phyloP scores from a whole-genome alignment of 1,140 invertebrate species.

The Drosophila takahashii region DNA sequence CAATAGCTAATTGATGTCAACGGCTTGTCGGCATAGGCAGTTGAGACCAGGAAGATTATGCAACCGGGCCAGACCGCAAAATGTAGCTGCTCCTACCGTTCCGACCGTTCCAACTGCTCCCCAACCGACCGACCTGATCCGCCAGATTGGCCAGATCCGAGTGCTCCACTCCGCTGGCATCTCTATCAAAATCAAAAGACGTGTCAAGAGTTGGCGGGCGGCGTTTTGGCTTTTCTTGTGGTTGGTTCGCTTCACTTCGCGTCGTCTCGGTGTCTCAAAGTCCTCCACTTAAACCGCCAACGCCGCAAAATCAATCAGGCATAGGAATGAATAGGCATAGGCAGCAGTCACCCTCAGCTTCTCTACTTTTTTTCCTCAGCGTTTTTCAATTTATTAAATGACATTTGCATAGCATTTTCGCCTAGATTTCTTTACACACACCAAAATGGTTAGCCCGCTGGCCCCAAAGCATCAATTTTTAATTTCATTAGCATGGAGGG shows the following conservation, averaged over 20 bases:
- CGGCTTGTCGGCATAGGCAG: slow-evolving; percentile 51
- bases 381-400: slow-evolving; percentile 81
- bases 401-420: slow-evolving; percentile 69
- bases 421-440: slow-evolving; percentile 48
- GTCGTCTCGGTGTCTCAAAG: slow-evolving; percentile 42
- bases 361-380: slow-evolving; percentile 1
- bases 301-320: slow-evolving; percentile 79
- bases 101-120: slow-evolving; percentile 27
- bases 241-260: slow-evolving; percentile 6
- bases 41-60: slow-evolving; percentile 77
- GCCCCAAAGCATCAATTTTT: slow-evolving; percentile 82
- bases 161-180: slow-evolving; percentile 16
- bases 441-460: slow-evolving; percentile 30
- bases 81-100: slow-evolving; percentile 29
- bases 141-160: slow-evolving; percentile 8
- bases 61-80: slow-evolving; percentile 70
- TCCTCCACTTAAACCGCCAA: slow-evolving; percentile 49
- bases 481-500: slow-evolving; percentile 77
- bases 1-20: slow-evolving; percentile 76
- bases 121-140: slow-evolving; percentile 16
- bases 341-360: slow-evolving; percentile 7
- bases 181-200: slow-evolving; percentile 70
- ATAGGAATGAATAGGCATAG: slow-evolving; percentile 30
- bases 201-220: slow-evolving; percentile 58
- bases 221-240: slow-evolving; percentile 59